Percentiles rank a stretch among this genome's conserved stretches.
phyloP scores from a whole-genome alignment of 2,113 vertebrate genomes.

The Melanotaenia duboulayi region DNA sequence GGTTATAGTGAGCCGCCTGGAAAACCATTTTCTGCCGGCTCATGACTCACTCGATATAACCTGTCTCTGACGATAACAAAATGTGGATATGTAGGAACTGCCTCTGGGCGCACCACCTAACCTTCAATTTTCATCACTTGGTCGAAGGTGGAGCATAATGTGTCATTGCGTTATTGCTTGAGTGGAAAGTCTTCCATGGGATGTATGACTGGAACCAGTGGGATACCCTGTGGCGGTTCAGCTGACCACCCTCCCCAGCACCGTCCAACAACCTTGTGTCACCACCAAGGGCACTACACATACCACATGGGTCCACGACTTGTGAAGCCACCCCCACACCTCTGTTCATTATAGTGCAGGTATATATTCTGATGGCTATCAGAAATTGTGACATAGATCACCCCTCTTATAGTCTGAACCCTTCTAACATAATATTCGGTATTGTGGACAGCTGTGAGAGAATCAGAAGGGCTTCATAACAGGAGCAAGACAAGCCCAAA shows the following conservation, averaged over 20 bases:
- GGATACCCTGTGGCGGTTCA: too few relatives aligned
- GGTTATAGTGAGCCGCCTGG: constrained; percentile 8
- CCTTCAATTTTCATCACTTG: constrained; percentile 7
- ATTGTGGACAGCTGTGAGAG: too few relatives aligned
- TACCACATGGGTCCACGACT: neutral
- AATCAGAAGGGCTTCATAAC: too few relatives aligned
- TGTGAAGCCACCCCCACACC: neutral
- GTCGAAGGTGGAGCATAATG: neutral
- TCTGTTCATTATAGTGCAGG: too few relatives aligned
- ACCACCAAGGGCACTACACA: neutral
- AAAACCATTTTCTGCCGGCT: neutral
- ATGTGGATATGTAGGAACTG: neutral
- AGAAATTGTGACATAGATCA: too few relatives aligned
- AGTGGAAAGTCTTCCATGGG: neutral
- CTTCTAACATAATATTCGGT: too few relatives aligned
- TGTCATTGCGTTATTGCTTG: neutral
- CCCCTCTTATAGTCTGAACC: too few relatives aligned
- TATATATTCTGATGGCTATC: too few relatives aligned
- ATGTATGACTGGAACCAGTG: neutral
- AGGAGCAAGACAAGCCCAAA: too few relatives aligned
- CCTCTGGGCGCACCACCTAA: neutral
- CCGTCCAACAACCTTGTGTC: neutral
- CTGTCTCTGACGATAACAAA: neutral
- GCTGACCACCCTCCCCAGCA: neutral
- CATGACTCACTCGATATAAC: too few relatives aligned